Conservation (phyloP, 2,113 vertebrate genomes). For the Maccullochella peelii region DNA sequence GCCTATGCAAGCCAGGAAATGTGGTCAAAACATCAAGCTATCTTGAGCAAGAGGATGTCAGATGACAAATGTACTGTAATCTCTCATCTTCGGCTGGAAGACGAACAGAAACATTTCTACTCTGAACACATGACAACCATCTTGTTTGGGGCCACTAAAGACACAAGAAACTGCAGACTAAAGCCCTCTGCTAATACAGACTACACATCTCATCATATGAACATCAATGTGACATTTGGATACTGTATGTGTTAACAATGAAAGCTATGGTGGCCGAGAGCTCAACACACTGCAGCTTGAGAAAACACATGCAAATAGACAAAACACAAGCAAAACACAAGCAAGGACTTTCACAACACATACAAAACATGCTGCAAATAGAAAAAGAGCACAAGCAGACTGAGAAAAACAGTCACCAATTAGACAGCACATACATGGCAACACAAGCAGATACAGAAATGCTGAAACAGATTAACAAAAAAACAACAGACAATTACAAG, state of each 20-base stretch:
- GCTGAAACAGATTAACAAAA: background rate
- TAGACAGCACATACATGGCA: background rate
- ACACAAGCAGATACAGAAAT: background rate
- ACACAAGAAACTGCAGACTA: background rate
- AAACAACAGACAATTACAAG: background rate
- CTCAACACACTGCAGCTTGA: background rate
- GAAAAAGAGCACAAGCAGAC: background rate
- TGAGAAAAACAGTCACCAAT: background rate
- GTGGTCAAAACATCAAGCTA: conserved; percentile 16
- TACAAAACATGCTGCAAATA: background rate
- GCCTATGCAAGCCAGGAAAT: background rate
- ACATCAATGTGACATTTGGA: background rate
- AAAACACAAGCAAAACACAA: background rate
- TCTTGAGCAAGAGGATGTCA: background rate
- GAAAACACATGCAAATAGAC: conserved; percentile 14
- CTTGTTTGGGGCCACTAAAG: background rate
- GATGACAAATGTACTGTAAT: background rate
- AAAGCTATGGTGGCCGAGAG: background rate
- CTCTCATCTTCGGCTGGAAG: background rate
- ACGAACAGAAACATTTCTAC: background rate
- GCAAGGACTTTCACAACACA: background rate
- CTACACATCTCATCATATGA: background rate
- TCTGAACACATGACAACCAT: background rate
- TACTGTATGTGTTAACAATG: background rate
- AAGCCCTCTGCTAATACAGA: background rate